Base-by-base conservation (phyloP, 2,113 vertebrate genomes). In the Catharus minimus region DNA sequence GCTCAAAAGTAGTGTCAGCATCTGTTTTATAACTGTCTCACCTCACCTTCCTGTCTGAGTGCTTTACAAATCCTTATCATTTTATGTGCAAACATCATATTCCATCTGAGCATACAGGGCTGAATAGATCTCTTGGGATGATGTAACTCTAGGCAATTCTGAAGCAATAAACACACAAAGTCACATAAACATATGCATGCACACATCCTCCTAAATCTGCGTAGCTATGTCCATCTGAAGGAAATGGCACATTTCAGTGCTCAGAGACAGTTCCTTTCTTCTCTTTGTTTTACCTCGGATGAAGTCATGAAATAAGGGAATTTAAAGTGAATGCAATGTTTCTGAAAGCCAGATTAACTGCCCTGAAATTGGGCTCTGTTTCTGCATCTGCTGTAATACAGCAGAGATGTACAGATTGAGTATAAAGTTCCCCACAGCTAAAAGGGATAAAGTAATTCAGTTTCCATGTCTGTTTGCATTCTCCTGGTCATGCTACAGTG, bases 71-170 rank as follows among this genome's bases (percentile, higher is more conserved):
- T 80, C 74, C 86, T 69, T 89, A 92, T 80, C 13, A 5, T 80
- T 94, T 94, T 95, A 93, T 89, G 92, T 82, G 78, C 78, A 89
- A 94, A 93, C 89, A 93, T 92, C 84, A 91, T 87, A 91, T 82
- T 85, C 91, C 86, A 77, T 77, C 81, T 79, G 91, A 94, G 62
- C 43, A 88, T 36, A 78, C 61, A 68, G 32, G 74, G 14, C 36
- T 85, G 89, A 95, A 89, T 87, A 69, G 64, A 80, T 76, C 88
- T 89, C 92, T 60, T 69, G 95, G 91, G 90, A 92, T 89, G 89
- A 85, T 92, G 92, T 87, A 92, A 95, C 81, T 88, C 61, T 33
- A 90, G 81, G 77, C 67, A 85, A 41, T 92, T 88, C 83, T 94
- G 69, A 76, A 90, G 84, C 89, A 89, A 93, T 95, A 89, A 95